Evolutionary conservation across 2,113 vertebrate genomes (phyloP), one percentile per base, ranked within the genome.

Genomic region (Chaetura pelagica): DNA sequence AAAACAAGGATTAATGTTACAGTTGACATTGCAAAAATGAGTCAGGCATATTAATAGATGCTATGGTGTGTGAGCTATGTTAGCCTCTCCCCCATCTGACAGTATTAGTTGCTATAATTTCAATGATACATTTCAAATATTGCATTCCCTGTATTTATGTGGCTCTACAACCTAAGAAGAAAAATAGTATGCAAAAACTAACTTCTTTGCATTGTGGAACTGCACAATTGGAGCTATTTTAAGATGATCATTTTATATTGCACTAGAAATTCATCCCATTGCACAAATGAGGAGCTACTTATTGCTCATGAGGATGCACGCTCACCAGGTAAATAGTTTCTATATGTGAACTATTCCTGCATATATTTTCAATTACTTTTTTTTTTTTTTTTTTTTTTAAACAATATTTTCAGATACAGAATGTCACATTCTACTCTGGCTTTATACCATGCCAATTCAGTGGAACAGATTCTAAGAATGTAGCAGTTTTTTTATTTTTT

Each of bases 11-110:
- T 98, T 99, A 98, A 58, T 96, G 98, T 99, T 99, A 98, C 99
- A 98, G 98, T 98, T 98, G 98, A 99, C 98, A 98, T 98, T 98
- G 98, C 98, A 98, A 96, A 97, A 97, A 96, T 96, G 96, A 98
- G 98, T 98, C 98, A 98, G 96, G 64, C 77, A 98, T 99, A 99
- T 99, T 98, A 99, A 99, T 99, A 99, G 98, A 94, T 91, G 84
- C 68, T 81, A 89, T 97, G 98, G 97, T 96, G 97, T 98, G 97
- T 94, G 55, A 99, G 97, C 97, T 99, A 99, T 99, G 98, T 97
- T 98, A 88, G 96, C 96, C 97, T 97, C 90, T 91, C 97, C 91
- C 96, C 97, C 94, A 97, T 97, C 95, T 97, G 95, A 96, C 96
- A 97, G 81, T 83, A 84, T 94, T 93, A 73, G 64, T 52, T 67